A percentile compares a stretch with the other conserved stretches of the same genome.
Conservation (phyloP, 2,113 vertebrate species). For the Hippocampus comes region DNA sequence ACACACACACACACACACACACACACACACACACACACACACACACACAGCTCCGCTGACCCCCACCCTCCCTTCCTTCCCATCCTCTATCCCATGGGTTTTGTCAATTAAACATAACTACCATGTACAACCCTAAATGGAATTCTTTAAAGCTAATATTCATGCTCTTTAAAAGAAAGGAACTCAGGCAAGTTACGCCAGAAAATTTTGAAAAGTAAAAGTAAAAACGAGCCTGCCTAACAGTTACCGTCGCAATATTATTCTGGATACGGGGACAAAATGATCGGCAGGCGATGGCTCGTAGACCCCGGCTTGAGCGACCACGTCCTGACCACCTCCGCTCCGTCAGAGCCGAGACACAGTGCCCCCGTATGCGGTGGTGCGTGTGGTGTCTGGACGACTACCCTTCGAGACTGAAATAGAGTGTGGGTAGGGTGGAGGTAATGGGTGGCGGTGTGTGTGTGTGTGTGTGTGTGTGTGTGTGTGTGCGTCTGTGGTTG, state of each 20-base stretch:
- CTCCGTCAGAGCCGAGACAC: conserved; percentile 36
- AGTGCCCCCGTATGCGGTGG: conserved; percentile 62
- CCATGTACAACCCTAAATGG: too few relatives aligned
- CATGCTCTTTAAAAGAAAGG: background rate
- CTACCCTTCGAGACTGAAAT: conserved; percentile 64
- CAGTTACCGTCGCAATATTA: background rate
- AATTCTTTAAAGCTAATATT: background rate
- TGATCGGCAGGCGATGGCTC: too few relatives aligned
- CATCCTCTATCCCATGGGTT: background rate
- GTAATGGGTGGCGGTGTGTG: conserved; percentile 11
- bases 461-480: conserved; percentile 45
- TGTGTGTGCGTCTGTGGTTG: conserved; percentile 42
- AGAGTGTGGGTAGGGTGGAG: conserved; percentile 59
- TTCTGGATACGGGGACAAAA: background rate
- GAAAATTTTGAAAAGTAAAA: too few relatives aligned
- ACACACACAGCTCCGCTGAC: conserved; percentile 11
- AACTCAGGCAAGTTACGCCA: too few relatives aligned
- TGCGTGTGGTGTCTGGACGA: conserved; percentile 57
- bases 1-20: too few relatives aligned
- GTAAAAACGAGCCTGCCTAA: background rate
- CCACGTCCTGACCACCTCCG: conserved; percentile 22
- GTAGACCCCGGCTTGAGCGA: background rate
- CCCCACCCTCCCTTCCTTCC: background rate
- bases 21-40: too few relatives aligned
- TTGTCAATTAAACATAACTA: background rate